phyloP scores from a whole-genome alignment of 2,113 vertebrate genomes.

The Oryzias celebensis region DNA sequence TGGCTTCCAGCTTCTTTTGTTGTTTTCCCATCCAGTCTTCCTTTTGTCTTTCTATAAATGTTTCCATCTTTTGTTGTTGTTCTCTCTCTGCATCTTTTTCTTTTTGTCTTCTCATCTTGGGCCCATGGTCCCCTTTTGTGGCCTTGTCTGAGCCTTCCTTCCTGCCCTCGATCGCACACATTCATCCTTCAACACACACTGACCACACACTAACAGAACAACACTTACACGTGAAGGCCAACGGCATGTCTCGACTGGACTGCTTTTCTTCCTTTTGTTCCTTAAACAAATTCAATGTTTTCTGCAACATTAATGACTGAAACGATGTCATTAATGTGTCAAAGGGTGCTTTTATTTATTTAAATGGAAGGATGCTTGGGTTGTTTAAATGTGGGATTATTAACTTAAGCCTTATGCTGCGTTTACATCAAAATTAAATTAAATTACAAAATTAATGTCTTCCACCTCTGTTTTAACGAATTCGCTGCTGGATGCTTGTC shows the following conservation, averaged over 20 bases:
- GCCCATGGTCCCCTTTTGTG: conserved; percentile 37
- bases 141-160: conserved; percentile 54
- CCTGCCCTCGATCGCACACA: conserved; percentile 19
- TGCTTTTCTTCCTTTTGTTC: conserved; percentile 23
- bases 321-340: conserved; percentile 20
- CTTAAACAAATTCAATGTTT: conserved; percentile 1
- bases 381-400: neutral
- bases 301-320: conserved; percentile 1
- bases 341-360: conserved; percentile 21
- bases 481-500: too few species aligned
- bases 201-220: conserved; percentile 28
- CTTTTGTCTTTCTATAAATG: conserved; percentile 38
- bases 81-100: conserved; percentile 29
- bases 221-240: conserved; percentile 33
- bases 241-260: conserved; percentile 21
- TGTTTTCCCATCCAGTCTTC: conserved; percentile 15
- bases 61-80: conserved; percentile 58
- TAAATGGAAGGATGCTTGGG: conserved; percentile 11
- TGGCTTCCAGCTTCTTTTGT: conserved; percentile 63
- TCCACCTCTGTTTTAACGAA: too few species aligned
- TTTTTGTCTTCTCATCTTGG: conserved; percentile 47
- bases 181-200: conserved; percentile 13
- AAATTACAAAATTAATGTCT: too few species aligned
- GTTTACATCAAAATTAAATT: too few species aligned
- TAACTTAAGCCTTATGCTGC: too few species aligned